A percentile compares a stretch with the other conserved stretches of the same genome.
Conservation (phyloP, 2,888 invertebrate genomes). For the Leucophenga maculata region DNA sequence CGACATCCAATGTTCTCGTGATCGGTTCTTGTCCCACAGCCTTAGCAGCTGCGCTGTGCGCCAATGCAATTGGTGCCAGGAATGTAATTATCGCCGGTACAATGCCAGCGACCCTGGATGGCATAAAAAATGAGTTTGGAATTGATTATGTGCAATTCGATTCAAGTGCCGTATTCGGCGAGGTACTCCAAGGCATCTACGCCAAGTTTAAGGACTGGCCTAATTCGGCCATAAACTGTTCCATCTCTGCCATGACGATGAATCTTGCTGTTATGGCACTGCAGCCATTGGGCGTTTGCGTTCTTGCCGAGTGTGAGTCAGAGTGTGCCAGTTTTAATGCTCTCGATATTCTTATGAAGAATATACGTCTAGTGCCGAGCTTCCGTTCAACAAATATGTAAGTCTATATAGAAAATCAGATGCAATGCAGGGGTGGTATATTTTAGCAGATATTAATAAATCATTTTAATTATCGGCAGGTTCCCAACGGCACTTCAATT, state of each 20-base stretch:
- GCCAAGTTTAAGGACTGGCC: conserved; percentile 52
- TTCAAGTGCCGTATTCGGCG: conserved; percentile 41
- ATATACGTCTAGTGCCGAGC: conserved; percentile 60
- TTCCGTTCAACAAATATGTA: conserved; percentile 67
- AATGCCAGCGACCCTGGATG: conserved; percentile 41
- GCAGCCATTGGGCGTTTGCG: conserved; percentile 58
- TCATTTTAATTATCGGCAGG: conserved; percentile 43
- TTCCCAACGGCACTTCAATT: conserved; percentile 62
- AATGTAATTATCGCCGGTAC: conserved; percentile 56
- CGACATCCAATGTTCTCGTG: conserved; percentile 60
- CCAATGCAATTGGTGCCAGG: conserved; percentile 59
- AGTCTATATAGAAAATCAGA: conserved; percentile 28
- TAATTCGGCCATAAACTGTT: conserved; percentile 64
- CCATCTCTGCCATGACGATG: conserved; percentile 60
- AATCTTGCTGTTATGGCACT: conserved; percentile 62
- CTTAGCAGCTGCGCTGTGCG: conserved; percentile 59
- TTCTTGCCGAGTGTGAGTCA: conserved; percentile 61
- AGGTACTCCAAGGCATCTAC: conserved; percentile 52
- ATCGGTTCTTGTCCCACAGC: conserved; percentile 63
- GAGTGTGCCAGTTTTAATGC: conserved; percentile 66
- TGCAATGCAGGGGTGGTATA: no score
- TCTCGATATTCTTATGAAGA: conserved; percentile 64
- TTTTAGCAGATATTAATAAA: neutral
- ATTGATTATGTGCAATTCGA: conserved; percentile 52
- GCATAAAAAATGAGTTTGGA: conserved; percentile 48